These are phyloP conservation scores for Ia io DNA, from an alignment of 2,113 vertebrate genomes.

Conservation along the genomic window DNA sequence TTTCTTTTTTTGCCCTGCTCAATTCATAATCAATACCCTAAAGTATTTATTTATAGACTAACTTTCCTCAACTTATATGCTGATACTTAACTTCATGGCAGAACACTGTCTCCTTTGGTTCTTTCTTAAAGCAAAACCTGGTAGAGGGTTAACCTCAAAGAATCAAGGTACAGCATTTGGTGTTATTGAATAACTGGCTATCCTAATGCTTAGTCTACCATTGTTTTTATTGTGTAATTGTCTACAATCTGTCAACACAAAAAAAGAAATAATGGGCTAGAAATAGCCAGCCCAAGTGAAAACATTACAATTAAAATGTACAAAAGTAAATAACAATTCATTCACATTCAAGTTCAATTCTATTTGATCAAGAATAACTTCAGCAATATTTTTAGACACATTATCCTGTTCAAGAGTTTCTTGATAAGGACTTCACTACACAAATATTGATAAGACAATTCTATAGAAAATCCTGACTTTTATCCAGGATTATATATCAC, in stretches of 20 bases:
- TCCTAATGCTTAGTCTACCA: slow-evolving; percentile 16
- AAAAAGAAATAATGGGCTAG: slow-evolving; percentile 57
- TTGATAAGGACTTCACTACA: slow-evolving; percentile 73
- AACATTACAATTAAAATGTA: slow-evolving; percentile 73
- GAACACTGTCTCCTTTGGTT: slow-evolving; percentile 26
- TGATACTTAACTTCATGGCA: neutral
- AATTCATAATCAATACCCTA: slow-evolving; percentile 51
- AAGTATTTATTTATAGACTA: slow-evolving; percentile 73
- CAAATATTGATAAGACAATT: slow-evolving; percentile 72
- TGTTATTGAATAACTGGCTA: slow-evolving; percentile 57
- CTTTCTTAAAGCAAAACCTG: slow-evolving; percentile 23
- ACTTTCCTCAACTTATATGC: neutral
- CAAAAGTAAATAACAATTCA: slow-evolving; percentile 74
- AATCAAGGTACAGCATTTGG: slow-evolving; percentile 22
- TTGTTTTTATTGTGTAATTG: neutral
- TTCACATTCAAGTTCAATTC: slow-evolving; percentile 71
- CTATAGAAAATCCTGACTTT: slow-evolving; percentile 72
- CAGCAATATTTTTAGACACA: slow-evolving; percentile 66
- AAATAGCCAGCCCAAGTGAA: slow-evolving; percentile 61
- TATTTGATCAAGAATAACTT: slow-evolving; percentile 64
- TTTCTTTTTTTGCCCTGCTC: neutral
- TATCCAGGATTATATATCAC: slow-evolving; percentile 75
- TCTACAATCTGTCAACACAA: slow-evolving; percentile 14
- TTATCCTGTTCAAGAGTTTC: slow-evolving; percentile 71
- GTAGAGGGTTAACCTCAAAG: neutral